Evolutionary conservation across 2,888 invertebrate species (phyloP), one percentile per base, ranked within the genome.

Genomic region (Clusia tigrina): DNA sequence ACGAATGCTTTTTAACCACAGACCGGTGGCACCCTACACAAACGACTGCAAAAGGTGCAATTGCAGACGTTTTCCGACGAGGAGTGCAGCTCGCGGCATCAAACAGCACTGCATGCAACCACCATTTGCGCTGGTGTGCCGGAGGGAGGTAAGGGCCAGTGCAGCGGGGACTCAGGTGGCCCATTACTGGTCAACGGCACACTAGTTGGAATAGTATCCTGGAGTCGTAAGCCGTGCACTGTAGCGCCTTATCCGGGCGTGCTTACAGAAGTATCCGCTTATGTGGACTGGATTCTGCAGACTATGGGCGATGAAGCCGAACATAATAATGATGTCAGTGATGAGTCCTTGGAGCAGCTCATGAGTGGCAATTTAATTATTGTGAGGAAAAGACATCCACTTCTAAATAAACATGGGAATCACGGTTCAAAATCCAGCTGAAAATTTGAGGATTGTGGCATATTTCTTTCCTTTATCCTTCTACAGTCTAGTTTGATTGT

Each of bases 71-170:
- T 81, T 60, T 73, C 80, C 54, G 80, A 85, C 60, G 76, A 73
- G 17, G 82, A 82, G 64, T 85, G 85, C 67, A 74, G 73, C 17
- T 65, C 68, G 2, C 74, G 76, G 0, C 82, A 83, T 58, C 69
- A 77, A 48, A 63, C 68, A 0, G 69, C 72, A 55, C 74, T 81
- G 23, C 78, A 81, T 62, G 37, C 60, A 1, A 80, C 78, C n/a
- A 83, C 85, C 65, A 73, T 86, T 38, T 86, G 86, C 67, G 85
- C 84, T 1, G 85, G 85, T 1, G 73, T 84, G 12, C 77, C 80
- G 1, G 81, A 80, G 60, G 85, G 85, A 12, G 85, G 85, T 3
- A 83, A 79, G 68, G 85, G 85, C 1, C 85, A 85, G 67, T 86
- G 86, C 68, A 83, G 78, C 58, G 83, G 83, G 2, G 83, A 83